These are phyloP conservation scores for Mylabris sibirica DNA, from an alignment of 2,888 invertebrate genomes.

Conservation along the genomic window DNA sequence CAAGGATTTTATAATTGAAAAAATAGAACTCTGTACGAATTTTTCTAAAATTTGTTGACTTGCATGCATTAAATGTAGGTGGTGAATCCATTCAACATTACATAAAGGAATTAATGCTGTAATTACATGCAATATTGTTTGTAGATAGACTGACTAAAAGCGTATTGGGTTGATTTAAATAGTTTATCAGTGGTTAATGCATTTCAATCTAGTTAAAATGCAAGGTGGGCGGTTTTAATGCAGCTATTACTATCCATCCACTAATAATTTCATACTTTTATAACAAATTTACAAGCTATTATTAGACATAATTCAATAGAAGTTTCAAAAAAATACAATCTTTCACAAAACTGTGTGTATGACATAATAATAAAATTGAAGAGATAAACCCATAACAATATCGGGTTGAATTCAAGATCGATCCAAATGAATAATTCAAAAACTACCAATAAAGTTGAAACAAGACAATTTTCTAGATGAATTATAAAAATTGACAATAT, in stretches of 20 bases:
- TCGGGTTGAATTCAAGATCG: not conserved
- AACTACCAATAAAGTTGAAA: not conserved
- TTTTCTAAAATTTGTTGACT: not conserved
- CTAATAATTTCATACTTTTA: not conserved
- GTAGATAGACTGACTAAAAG: not conserved
- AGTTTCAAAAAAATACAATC: not conserved
- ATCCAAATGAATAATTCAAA: constrained; percentile 5
- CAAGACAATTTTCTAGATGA: not conserved
- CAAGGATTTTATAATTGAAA: not conserved
- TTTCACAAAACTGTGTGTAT: too few relatives aligned
- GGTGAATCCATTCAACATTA: too few relatives aligned
- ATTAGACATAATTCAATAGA: not conserved
- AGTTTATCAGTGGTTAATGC: constrained; percentile 7
- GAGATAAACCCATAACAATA: not conserved
- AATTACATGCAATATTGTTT: constrained; percentile 9
- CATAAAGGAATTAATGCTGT: not conserved
- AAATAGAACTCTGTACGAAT: not conserved
- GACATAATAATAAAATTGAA: not conserved
- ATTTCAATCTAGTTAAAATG: not conserved
- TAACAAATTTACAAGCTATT: not conserved
- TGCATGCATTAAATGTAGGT: not conserved
- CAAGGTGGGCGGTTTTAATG: not conserved
- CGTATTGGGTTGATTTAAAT: constrained; percentile 1
- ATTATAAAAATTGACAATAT: not conserved
- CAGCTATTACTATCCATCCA: not conserved